Evolutionary conservation across 2,113 vertebrate genomes (phyloP), one percentile per base, ranked within the genome.

Genomic region (Atractosteus spatula): DNA sequence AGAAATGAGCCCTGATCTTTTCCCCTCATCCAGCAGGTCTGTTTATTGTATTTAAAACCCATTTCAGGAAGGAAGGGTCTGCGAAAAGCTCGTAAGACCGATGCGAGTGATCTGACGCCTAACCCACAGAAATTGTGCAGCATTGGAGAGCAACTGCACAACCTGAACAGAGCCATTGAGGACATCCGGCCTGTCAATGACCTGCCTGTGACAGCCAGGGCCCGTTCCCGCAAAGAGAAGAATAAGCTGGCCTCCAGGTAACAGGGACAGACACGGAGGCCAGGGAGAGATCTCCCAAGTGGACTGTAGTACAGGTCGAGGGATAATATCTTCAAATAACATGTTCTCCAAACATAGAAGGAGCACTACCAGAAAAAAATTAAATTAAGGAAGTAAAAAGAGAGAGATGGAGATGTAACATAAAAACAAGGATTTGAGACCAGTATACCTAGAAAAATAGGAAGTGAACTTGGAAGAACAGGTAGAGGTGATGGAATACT

Each of bases 191-290:
- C 89, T 0, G 89, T 91, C 76, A 89, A 86, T 64, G 85, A 90
- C 43, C 86, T 91, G 62, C 88, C 90, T 0, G 85, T 88, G 2
- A 82, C 86, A 64, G 90, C 89, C 55, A 79, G 90, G 2, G 89
- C 89, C 0, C 85, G 89, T 4, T 91, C 88, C 66, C 84, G 89
- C 29, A 92, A 91, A 68, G 90, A 92, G 83, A 91, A 91, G 78
- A 91, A 91, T 81, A 91, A 91, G 77, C 87, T 91, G 55, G 86
- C 89, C 55, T 90, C 89, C 75, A 89, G 89, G 89, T 90, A 88
- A 4, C 41, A 7, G 51, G 47, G 67, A 47, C 16, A 74, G 45
- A 47, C 2, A 8, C 4, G 13, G 3, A 8, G 11, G 5, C 10
- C 17, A 29, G 43, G n/a, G 70, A 42, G 11, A 45, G 47, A 51